Base-by-base conservation (phyloP, 2,113 vertebrate genomes). In the Cyprinus carpio region DNA sequence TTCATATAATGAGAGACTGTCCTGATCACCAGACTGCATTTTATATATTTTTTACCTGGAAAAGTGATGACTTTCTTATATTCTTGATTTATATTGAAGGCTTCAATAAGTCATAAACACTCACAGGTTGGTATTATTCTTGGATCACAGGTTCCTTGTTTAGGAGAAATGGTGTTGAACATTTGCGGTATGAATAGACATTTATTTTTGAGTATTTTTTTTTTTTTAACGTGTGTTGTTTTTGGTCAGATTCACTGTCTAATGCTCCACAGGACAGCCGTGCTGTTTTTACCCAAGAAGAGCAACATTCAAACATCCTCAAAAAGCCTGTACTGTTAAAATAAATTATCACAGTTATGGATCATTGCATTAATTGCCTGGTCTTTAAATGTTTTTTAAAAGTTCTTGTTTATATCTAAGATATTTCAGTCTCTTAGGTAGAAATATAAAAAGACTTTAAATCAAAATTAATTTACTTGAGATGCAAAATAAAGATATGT, bases 201-300 rank as follows among this genome's bases (percentile, higher is more conserved):
- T 20, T 86, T 90, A 78, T 85, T 62, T n/a, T n/a, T n/a, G n/a
- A n/a, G n/a, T n/a, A n/a, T n/a, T n/a, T n/a, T n/a, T n/a, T n/a
- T n/a, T n/a, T n/a, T n/a, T n/a, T 85, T 60, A 20, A 2, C 0
- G 7, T 0, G 49, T 90, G 89, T 89, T 91, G 86, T 86, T 91
- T 88, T 92, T 92, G 92, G 92, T 90, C 77, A 74, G 49, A 90
- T 82, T 65, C 58, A 83, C 85, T 84, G 89, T 91, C 92, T 90
- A 86, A 90, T 87, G 93, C 91, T 89, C 90, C 90, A 86, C 46
- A 77, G 54, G 62, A 54, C 84, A 81, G 6, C 86, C 6, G 13
- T 37, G 72, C 77, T 86, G 88, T 86, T 84, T 71, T 71, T 12
- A 40, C 8, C 67, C 7, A 23, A 29, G 43, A 62, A 37, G 31